Evolutionary conservation across 2,797 vertebrate species (phyloP), one percentile per base, ranked within the genome.

Genomic region (Alauda arvensis): DNA sequence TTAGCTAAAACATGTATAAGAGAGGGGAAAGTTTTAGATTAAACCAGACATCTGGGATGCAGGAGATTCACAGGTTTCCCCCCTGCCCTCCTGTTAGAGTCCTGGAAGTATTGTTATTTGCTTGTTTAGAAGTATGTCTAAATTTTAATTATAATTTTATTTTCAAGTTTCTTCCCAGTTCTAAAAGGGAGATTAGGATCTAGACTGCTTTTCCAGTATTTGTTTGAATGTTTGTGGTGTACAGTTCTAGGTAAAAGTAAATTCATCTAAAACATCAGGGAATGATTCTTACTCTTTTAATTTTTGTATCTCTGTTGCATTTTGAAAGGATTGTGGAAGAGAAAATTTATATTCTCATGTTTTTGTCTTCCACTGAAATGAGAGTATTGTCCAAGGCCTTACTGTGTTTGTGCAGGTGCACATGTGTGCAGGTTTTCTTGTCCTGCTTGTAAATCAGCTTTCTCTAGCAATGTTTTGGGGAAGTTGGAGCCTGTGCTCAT

Each of bases 351-450:
- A 29, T 49, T 29, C 10, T 28, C 18, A 3, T 18, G 2, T 18
- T 33, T 72, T 25, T 10, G 2, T 13, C 37, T 31, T 55, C 14
- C 5, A n/a, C 14, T 1, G 0, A 83, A 48, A 59, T 52, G 7
- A n/a, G 15, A 40, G 18, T 72, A 7, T 33, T 62, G 5, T 51
- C 14, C 8, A 11, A 65, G 23, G n/a, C 26, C 6, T 68, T 37
- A 4, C 28, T 37, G 1, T n/a, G 5, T 56, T 24, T 46, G 18
- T n/a, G 16, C 19, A 4, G 12, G 11, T 42, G 21, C 31, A 13
- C 10, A 2, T 6, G 7, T 3, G 0, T 4, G 23, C 1, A 4
- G 1, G 0, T 60, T 42, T 34, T 34, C 6, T 52, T 63, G 34
- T 52, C 25, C 26, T 77, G 11, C 26, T 65, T 46, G 5, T 49